Evolutionary conservation across 1,140 invertebrate species (phyloP), one percentile per base, ranked within the genome.

Genomic region (Pteromalus puparum): DNA sequence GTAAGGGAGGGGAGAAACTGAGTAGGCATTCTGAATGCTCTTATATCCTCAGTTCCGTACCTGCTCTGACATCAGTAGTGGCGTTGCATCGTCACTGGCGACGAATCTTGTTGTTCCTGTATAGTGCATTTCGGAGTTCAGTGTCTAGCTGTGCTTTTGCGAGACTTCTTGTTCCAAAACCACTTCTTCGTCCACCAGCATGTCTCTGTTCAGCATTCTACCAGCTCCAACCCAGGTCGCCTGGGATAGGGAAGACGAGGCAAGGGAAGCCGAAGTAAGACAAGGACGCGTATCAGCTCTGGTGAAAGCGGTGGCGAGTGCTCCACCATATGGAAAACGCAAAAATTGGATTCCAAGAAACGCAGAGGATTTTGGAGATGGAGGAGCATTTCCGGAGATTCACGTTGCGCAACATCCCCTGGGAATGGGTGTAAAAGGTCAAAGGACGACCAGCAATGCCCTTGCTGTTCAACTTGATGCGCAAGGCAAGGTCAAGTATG

Each of bases 361-460:
- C 82, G 94, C 95, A 87, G 97, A 98, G 94, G 97, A 97, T 93
- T 98, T 95, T 95, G 95, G 95, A 88, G 99, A 99, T 96, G 99
- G 99, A 9, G 99, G 99, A 15, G 98, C 99, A 0, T 99, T 98
- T 93, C 99, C 99, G 1, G 99, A 99, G 94, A 99, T 99, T 82
- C 97, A 97, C 91, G 97, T 99, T 18, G 98, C 98, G 0, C 99
- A 99, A 90, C 99, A 98, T 93, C 99, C 99, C 0, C 92, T 99
- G 38, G 96, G 96, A 86, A 97, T 99, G 94, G 97, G 97, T 0
- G 94, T 94, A 87, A 95, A 95, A 89, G 95, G 95, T 5, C 96
- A 96, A 87, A 95, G 96, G 89, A 95, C 95, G 88, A 95, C 95
- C 13, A 97, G 97, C 18, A 99, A 99, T 94, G 97, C 98, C 0